Base-by-base conservation (phyloP, 2,888 invertebrate species). In the Nephrotoma appendiculata region DNA sequence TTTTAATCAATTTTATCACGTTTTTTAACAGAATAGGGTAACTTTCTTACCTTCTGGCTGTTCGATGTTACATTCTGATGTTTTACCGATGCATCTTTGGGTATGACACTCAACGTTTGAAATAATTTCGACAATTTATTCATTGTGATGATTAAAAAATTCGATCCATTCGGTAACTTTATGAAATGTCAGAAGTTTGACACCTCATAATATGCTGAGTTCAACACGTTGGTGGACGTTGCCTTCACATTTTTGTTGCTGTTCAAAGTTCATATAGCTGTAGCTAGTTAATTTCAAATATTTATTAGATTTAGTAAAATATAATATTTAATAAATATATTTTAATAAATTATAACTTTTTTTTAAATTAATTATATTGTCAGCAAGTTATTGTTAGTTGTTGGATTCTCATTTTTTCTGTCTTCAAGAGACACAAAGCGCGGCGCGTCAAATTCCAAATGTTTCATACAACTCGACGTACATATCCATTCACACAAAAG, bases 31-130 rank as follows among this genome's bases (percentile, higher is more conserved):
- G 71, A 71, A 31, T 9, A 1, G 71, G 19, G 9, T 0, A 7
- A 71, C 31, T 86, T 87, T 88, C 88, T 90, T 92, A 96, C 96
- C 92, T 94, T 94, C 91, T 96, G 96, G 91, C 96, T 96, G 90
- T 94, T 95, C 6, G 96, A 95, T 6, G 94, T 93, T 6, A 94
- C 92, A 88, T 94, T 94, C 1, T 93, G 93, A 88, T 93, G 92
- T 89, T 94, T 94, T 2, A 94, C 90, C 88, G 92, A 91, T 0
- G 93, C 93, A 90, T 94, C 93, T 90, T 95, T 95, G 1, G 95
- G 94, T 88, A 94, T 92, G 3, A 93, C 91, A 41, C 94, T 91
- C 2, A 94, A 89, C 0, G 96, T 96, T 90, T 95, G 95, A 91
- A 96, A 96, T 88, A 96, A 90, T 89, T 93, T 93, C 0, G 96